A percentile compares a stretch with the other conserved stretches of the same genome.
These are phyloP conservation scores for Dorcus hopei DNA, from an alignment of 2,888 invertebrate species.

Conservation along the genomic window DNA sequence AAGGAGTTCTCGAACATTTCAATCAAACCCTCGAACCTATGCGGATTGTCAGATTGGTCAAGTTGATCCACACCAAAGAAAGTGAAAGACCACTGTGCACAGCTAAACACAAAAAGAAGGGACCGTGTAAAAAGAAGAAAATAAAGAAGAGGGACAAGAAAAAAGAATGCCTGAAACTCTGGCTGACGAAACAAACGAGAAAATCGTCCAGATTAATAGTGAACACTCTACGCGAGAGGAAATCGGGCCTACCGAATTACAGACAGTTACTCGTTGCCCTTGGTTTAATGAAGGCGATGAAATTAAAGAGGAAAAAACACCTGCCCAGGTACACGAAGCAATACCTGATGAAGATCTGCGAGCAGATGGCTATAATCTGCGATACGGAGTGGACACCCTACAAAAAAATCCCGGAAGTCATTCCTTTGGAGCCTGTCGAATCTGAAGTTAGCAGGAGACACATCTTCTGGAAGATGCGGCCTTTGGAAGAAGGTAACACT, in stretches of 20 bases:
- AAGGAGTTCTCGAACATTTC: constrained; percentile 17
- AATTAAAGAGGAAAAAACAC: constrained; percentile 6
- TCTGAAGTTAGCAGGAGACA: constrained; percentile 11
- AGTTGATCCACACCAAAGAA: constrained; percentile 19
- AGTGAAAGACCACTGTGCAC: constrained; percentile 13
- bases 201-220: constrained; percentile 6
- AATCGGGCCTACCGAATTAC: constrained; percentile 19
- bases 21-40: constrained; percentile 19
- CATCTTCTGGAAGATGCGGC: constrained; percentile 8
- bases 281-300: constrained; percentile 13
- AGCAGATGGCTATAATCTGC: constrained; percentile 19
- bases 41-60: constrained; percentile 24
- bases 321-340: constrained; percentile 16
- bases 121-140: constrained; percentile 6
- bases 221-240: constrained; percentile 1
- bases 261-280: constrained; percentile 22
- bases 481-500: constrained; percentile 1
- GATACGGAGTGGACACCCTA: constrained; percentile 23
- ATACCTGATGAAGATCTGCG: constrained; percentile 20
- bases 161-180: constrained; percentile 9
- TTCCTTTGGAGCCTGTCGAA: constrained; percentile 3
- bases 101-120: constrained; percentile 9
- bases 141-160: constrained; percentile 7
- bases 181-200: constrained; percentile 8
- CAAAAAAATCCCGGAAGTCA: constrained; percentile 2